These are phyloP conservation scores for Chrysodeixis includens DNA, from an alignment of 2,888 invertebrate species.

Conservation along the genomic window DNA sequence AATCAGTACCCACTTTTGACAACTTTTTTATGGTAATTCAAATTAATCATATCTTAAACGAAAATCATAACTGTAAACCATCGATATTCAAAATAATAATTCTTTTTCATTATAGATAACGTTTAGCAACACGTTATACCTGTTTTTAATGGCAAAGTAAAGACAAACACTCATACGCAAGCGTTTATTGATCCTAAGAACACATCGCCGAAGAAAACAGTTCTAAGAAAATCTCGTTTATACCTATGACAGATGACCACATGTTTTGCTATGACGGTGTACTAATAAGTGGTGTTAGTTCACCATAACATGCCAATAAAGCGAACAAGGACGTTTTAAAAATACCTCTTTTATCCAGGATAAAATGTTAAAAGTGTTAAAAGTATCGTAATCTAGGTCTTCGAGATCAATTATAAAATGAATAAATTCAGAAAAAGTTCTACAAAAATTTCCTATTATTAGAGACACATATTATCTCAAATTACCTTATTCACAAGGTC, in stretches of 20 bases:
- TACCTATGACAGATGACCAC: conserved; percentile 3
- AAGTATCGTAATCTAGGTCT: too few relatives aligned
- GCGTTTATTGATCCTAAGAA: conserved; percentile 22
- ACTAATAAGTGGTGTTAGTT: not conserved
- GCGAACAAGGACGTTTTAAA: not conserved
- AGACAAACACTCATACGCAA: conserved; percentile 38
- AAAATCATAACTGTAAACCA: not conserved
- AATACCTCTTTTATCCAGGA: too few relatives aligned
- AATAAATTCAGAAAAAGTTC: too few relatives aligned
- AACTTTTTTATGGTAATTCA: too few relatives aligned
- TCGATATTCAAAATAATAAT: not conserved
- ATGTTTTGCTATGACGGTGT: not conserved
- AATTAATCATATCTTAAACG: too few relatives aligned
- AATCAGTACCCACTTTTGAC: too few relatives aligned
- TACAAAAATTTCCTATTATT: too few relatives aligned
- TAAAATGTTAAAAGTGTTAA: too few relatives aligned
- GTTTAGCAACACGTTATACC: conserved; percentile 30
- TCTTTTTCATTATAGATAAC: conserved; percentile 1
- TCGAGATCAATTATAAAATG: too few relatives aligned
- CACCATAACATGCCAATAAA: too few relatives aligned
- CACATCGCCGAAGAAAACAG: not conserved
- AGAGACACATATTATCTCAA: too few relatives aligned
- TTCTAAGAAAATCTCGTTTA: conserved; percentile 5
- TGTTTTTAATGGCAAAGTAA: conserved; percentile 46
- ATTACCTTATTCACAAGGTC: too few relatives aligned